A percentile compares a stretch with the other conserved stretches of the same genome.
Evolutionary conservation across 2,888 invertebrate species (phyloP).

Genomic region (Odontocolon sp.): DNA sequence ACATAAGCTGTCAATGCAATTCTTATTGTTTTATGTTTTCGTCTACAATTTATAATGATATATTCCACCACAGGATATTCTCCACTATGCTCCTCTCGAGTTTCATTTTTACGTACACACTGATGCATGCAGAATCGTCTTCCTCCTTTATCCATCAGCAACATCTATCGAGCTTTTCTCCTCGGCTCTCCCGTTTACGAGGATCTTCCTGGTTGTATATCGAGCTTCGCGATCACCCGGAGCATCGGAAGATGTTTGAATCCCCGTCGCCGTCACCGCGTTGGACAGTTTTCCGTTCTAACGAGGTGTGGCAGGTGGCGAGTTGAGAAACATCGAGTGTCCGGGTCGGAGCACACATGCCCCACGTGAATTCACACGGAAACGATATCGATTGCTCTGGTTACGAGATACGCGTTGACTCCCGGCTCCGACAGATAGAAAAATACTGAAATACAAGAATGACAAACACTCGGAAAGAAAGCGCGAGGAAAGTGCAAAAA

Average conservation of each 20-base stretch:
- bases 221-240: conserved; percentile 14
- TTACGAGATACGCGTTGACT: neutral
- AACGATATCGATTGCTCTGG: neutral
- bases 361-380: conserved; percentile 32
- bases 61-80: neutral
- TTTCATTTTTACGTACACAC: neutral
- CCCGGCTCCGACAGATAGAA: neutral
- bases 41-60: neutral
- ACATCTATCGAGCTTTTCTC: conserved; percentile 29
- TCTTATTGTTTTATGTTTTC: conserved; percentile 1
- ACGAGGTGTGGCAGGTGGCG: conserved; percentile 58
- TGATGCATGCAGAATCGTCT: neutral
- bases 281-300: conserved; percentile 42
- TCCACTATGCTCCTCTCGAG: conserved; percentile 3
- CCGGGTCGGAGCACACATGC: neutral
- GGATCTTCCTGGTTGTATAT: conserved; percentile 42
- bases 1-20: neutral
- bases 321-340: conserved; percentile 13
- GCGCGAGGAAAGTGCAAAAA: neutral
- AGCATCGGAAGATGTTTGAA: conserved; percentile 33
- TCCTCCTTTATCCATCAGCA: conserved; percentile 5
- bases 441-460: neutral
- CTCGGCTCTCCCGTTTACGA: conserved; percentile 30
- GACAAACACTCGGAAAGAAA: neutral
- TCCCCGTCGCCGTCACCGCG: neutral